Base-by-base conservation (phyloP, 2,888 invertebrate genomes). In the Drosophila infuscata region DNA sequence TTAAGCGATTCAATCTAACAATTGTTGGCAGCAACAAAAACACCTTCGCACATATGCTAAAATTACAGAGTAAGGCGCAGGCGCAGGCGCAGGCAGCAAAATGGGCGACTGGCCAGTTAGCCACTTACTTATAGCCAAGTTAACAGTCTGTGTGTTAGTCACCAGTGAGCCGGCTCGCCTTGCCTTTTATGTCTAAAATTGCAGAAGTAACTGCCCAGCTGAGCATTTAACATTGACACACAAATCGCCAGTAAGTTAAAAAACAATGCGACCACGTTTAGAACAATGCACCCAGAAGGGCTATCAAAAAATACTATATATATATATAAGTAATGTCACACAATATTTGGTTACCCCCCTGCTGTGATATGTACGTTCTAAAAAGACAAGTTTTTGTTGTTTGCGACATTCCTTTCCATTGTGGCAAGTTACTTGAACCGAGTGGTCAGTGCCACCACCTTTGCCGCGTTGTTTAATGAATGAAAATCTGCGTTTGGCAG, bases 201-300 rank as follows among this genome's bases (percentile, higher is more conserved):
- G 90, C 90, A 91, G 90, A 90, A 82, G 91, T 91, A 83, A 82
- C 82, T 76, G 65, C 62, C 52, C 46, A 46, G 82, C 78, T 75
- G 73, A 78, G 70, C 69, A 83, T 87, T 91, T 92, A 90, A 91
- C 92, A 92, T 92, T 92, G 92, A 92, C 92, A 92, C 88, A 79
- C 80, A 88, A 92, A 92, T 87, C 79, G 88, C 1, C 12, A 82
- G 87, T 77, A 78, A 82, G 82, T 74, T 84, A 82, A 74, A 74
- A 52, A 60, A 70, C 69, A 74, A 70, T 62, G 64, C 76, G 59
- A 76, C 60, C 59, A 70, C 63, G 15, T n/a, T 61, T 4, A 70
- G 53, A 73, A 81, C 78, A 80, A 78, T 57, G 80, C 67, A 68
- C 72, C 60, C 56, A 65, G 73, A 81, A 76, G 76, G 70, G 72